Evolutionary conservation across 2,888 invertebrate genomes (phyloP).

Genomic region (Philhelius pedissequus): DNA sequence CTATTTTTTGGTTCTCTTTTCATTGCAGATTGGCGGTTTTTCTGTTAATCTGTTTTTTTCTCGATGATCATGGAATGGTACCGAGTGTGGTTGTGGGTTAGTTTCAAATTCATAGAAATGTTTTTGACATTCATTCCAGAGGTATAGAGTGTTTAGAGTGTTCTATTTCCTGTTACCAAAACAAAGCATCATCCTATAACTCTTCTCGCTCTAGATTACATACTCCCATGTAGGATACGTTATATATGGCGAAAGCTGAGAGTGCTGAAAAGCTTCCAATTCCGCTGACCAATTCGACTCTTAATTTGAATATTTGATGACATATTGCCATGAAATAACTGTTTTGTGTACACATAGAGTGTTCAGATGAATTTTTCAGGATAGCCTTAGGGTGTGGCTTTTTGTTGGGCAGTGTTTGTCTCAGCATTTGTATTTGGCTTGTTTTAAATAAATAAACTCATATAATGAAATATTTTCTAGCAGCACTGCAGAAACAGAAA

Average conservation of each 20-base stretch:
- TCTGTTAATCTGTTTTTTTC: not conserved
- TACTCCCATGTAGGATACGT: not conserved
- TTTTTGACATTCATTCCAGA: constrained; percentile 6
- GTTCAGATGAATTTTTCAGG: not conserved
- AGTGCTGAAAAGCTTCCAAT: constrained; percentile 59
- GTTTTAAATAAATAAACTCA: constrained; percentile 62
- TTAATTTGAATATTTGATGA: constrained; percentile 69
- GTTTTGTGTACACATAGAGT: not conserved
- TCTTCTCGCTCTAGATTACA: not conserved
- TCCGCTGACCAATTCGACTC: constrained; percentile 66
- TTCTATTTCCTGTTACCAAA: constrained; percentile 30
- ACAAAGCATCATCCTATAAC: constrained; percentile 23
- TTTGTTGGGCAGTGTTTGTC: not conserved
- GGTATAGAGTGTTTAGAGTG: not conserved
- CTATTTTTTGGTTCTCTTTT: not conserved
- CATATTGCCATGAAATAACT: constrained; percentile 50
- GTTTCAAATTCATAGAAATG: constrained; percentile 1
- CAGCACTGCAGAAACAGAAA: constrained; percentile 7
- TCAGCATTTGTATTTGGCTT: not conserved
- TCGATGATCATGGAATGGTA: not conserved
- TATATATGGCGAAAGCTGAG: not conserved
- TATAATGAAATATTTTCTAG: constrained; percentile 55
- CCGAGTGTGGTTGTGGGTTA: not conserved
- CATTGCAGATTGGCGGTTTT: not conserved
- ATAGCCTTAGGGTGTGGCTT: too few species aligned